A percentile compares a stretch with the other conserved stretches of the same genome.
These are phyloP conservation scores for Aphidius colemani DNA, from an alignment of 2,888 invertebrate species.

Conservation along the genomic window DNA sequence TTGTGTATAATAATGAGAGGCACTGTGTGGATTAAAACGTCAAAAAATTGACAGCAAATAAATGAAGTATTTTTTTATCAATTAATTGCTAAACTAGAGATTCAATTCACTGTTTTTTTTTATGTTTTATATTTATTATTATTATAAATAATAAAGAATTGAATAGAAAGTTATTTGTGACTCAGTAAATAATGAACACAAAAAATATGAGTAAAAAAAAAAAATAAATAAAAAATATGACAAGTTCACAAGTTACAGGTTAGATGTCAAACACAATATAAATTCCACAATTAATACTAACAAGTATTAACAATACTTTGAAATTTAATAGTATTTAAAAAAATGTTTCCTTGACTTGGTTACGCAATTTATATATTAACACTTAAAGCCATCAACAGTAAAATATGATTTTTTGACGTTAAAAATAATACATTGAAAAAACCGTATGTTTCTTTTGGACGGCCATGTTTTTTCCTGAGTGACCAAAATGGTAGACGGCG, in stretches of 20 bases:
- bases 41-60: background rate
- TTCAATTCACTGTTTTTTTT: background rate
- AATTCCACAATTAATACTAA: slow-evolving; percentile 17
- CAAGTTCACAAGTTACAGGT: slow-evolving; percentile 36
- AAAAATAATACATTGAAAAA: slow-evolving; percentile 43
- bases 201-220: background rate
- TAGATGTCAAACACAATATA: slow-evolving; percentile 44
- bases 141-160: background rate
- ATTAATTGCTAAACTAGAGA: background rate
- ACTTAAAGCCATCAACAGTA: slow-evolving; percentile 25
- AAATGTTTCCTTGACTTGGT: too few relatives aligned
- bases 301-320: background rate
- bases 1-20: too few relatives aligned
- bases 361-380: too few relatives aligned
- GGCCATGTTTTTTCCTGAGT: slow-evolving; percentile 46
- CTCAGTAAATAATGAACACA: slow-evolving; percentile 4
- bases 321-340: too few relatives aligned
- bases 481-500: slow-evolving; percentile 43
- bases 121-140: background rate
- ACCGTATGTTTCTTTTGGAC: slow-evolving; percentile 42
- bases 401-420: slow-evolving; percentile 28
- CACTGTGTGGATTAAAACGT: background rate
- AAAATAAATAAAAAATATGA: background rate
- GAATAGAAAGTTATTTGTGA: background rate
- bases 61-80: background rate